Evolutionary conservation across 2,113 vertebrate species (phyloP).

Genomic region (Myotis yumanensis): DNA sequence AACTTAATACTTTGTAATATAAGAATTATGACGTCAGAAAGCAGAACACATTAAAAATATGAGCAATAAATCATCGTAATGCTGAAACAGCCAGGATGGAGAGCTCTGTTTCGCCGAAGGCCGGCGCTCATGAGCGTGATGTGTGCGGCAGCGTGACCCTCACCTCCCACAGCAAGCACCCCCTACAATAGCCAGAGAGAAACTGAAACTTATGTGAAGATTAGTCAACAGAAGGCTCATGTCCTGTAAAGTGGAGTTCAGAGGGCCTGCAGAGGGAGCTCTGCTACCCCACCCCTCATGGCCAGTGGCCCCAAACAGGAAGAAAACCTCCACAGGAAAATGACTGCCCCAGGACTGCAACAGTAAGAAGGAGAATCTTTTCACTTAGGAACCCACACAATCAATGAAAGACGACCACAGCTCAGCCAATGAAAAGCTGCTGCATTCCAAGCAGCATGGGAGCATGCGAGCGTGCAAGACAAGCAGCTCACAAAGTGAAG

Average conservation of each 20-base stretch:
- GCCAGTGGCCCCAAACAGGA: too few relatives aligned
- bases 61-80: neutral
- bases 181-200: neutral
- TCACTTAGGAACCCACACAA: neutral
- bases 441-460: neutral
- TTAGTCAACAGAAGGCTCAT: neutral
- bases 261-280: neutral
- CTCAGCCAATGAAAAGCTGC: neutral
- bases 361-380: neutral
- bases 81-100: neutral
- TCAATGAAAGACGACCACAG: neutral
- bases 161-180: neutral
- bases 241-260: neutral
- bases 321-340: neutral
- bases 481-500: neutral
- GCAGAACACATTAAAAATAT: conserved; percentile 33
- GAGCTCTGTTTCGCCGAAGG: neutral
- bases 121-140: too few relatives aligned
- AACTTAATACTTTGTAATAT: neutral
- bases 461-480: neutral
- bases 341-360: neutral
- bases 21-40: conserved; percentile 37
- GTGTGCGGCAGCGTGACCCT: neutral
- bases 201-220: neutral
- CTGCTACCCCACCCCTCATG: too few relatives aligned